Base-by-base conservation (phyloP, 2,888 invertebrate species). In the Alviniconcha strummeri region DNA sequence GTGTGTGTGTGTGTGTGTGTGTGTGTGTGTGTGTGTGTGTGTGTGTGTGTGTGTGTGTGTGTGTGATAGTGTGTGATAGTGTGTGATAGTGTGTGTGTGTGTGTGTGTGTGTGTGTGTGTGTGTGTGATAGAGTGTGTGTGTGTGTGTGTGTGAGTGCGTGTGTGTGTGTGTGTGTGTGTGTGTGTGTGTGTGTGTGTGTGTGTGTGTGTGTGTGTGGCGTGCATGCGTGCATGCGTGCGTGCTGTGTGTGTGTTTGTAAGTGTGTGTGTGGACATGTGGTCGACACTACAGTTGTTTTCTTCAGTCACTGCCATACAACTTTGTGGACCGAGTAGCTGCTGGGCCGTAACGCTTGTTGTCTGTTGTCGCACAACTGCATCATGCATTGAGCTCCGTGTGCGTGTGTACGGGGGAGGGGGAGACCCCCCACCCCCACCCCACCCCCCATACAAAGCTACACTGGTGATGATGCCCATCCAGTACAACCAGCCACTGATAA, bases 161-260 rank as follows among this genome's bases (percentile, higher is more conserved):
- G 69, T n/a, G 69, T 69, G 69, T 69, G 69, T 69, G 69, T n/a
- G n/a, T 69, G 69, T n/a, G n/a, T 69, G 69, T n/a, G 69, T 69
- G 69, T 69, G 69, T 69, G 69, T 13, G 69, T 69, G 69, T 13
- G 69, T 69, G 69, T 69, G 69, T 69, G 69, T 69, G 69, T 69
- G 69, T 69, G 69, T 69, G 69, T 69, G 69, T 69, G 69, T 69
- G 69, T 69, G 69, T 69, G 69, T 69, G 69, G 7, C 8, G 7
- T 60, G 7, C 8, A 60, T 69, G 69, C n/a, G 69, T 69, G 69
- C 15, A 17, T 69, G 69, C 15, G 69, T 69, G 69, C 15, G 69
- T 69, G 8, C 15, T 7, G 17, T 69, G 69, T 69, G 69, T 69
- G 69, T 69, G 69, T 69, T 8, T 69, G 69, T 69, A 17, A 11